phyloP scores from a whole-genome alignment of 2,113 vertebrate species.

The Erythrocercus mccallii region DNA sequence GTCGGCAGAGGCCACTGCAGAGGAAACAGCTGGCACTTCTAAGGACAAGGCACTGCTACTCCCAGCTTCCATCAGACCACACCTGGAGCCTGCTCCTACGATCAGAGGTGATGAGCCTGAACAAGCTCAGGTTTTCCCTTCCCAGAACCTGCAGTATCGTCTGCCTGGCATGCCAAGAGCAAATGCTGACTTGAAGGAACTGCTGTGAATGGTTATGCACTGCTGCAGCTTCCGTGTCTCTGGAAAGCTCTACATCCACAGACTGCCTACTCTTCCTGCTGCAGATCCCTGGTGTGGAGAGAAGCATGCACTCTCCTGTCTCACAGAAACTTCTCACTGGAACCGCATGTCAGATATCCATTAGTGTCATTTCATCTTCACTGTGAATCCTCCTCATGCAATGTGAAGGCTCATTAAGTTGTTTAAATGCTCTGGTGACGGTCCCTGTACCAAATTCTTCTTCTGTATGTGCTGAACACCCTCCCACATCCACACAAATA shows the following conservation, averaged over 20 bases:
- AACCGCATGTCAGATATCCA: accelerated
- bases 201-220: not conserved
- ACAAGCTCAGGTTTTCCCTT: not conserved
- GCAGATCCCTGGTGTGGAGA: not conserved
- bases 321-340: not conserved
- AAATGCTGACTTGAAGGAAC: not conserved
- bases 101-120: not conserved
- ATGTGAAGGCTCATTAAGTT: not conserved
- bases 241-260: not conserved
- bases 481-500: not conserved
- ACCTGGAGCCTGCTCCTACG: not conserved
- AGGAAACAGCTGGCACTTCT: not conserved
- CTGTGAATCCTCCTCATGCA: not conserved
- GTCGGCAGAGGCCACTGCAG: not conserved
- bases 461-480: not conserved
- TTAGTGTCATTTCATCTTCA: not conserved
- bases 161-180: not conserved
- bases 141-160: accelerated
- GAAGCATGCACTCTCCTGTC: not conserved
- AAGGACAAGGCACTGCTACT: not conserved
- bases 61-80: not conserved
- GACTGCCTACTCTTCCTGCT: not conserved
- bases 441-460: not conserved
- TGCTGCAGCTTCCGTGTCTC: not conserved
- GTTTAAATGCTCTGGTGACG: not conserved